These are phyloP conservation scores for Styela plicata DNA, from an alignment of 23 tunicate species.

Conservation along the genomic window DNA sequence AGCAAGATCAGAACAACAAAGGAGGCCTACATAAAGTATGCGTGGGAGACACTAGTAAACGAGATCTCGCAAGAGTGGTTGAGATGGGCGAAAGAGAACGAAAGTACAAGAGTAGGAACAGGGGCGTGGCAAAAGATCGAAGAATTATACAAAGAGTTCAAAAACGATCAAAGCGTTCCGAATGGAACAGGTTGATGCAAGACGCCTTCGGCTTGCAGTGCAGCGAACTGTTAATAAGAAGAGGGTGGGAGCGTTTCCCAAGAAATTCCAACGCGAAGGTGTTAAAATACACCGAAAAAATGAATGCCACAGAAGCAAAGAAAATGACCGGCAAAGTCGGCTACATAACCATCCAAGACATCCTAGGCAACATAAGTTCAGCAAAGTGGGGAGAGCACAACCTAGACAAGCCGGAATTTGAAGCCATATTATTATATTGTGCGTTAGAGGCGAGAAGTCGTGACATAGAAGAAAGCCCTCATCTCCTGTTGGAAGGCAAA, in stretches of 20 bases:
- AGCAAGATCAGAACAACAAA: neutral
- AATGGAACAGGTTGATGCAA: neutral
- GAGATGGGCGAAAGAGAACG: neutral
- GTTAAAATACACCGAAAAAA: neutral
- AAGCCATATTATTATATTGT: too few species aligned
- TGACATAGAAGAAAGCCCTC: neutral
- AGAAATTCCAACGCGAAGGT: too few species aligned
- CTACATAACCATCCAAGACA: neutral
- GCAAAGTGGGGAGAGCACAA: neutral
- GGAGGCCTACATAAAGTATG: neutral
- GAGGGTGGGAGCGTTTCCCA: neutral
- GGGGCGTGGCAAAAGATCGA: neutral
- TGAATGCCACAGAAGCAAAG: too few species aligned
- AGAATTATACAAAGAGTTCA: neutral
- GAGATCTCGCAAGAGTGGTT: neutral
- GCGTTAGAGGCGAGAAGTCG: neutral
- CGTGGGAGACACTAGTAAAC: neutral
- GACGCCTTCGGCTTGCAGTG: too few species aligned
- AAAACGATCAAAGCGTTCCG: neutral
- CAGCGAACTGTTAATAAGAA: too few species aligned
- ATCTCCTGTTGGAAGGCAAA: neutral
- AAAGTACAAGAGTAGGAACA: neutral
- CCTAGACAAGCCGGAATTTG: neutral
- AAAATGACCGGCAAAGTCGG: neutral
- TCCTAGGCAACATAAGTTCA: neutral